phyloP scores from a whole-genome alignment of 2,113 vertebrate genomes.

The Glaucidium brasilianum region DNA sequence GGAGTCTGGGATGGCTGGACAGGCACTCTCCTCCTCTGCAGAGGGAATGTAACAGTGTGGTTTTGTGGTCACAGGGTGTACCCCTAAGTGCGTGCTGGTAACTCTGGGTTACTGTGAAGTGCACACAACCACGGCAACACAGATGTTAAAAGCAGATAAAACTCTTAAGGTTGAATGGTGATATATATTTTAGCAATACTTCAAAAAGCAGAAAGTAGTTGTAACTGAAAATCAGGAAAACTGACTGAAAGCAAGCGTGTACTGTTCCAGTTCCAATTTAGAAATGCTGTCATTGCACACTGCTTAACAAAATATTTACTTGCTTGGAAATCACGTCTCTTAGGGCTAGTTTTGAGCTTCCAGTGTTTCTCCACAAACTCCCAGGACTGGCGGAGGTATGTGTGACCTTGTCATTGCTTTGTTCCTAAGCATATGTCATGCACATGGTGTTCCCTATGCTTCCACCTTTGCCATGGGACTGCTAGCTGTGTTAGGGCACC shows the following conservation, averaged over 20 bases:
- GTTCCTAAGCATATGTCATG: background rate
- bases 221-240: background rate
- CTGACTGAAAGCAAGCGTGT: background rate
- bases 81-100: background rate
- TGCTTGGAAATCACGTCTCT: background rate
- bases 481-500: background rate
- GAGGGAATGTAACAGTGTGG: background rate
- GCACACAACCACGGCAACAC: background rate
- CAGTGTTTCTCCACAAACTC: background rate
- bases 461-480: background rate
- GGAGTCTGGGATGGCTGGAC: background rate
- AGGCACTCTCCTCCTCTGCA: background rate
- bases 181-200: background rate
- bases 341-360: background rate
- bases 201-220: background rate
- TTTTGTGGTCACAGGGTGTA: background rate
- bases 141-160: background rate
- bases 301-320: background rate
- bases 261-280: background rate
- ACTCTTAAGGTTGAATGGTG: background rate
- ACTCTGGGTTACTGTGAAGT: background rate
- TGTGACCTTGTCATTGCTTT: background rate
- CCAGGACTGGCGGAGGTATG: background rate
- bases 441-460: rapidly evolving
- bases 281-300: background rate